These are phyloP conservation scores for Lethocerus indicus DNA, from an alignment of 1,140 invertebrate species.

Conservation along the genomic window DNA sequence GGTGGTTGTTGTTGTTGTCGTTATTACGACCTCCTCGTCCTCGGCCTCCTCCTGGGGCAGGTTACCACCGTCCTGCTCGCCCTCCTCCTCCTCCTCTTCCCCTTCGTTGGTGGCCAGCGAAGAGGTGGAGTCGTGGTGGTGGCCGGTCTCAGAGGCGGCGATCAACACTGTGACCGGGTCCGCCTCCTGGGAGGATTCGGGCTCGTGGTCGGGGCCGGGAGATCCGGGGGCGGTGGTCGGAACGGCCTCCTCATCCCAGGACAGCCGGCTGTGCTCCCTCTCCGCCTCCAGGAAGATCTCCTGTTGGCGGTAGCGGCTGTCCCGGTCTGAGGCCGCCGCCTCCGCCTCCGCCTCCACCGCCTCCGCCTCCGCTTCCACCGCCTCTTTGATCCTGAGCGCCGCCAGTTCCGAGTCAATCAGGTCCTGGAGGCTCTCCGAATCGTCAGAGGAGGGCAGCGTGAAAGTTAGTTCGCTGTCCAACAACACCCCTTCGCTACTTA, in stretches of 20 bases:
- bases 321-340: too few species aligned
- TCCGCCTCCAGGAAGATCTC: too few species aligned
- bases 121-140: neutral
- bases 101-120: too few species aligned
- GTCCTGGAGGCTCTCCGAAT: conserved; percentile 15
- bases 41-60: neutral
- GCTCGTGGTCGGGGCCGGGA: too few species aligned
- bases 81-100: conserved; percentile 7
- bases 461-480: conserved; percentile 12
- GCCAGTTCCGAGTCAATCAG: conserved; percentile 17
- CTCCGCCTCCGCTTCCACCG: too few species aligned
- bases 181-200: neutral
- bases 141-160: conserved; percentile 1
- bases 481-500: too few species aligned
- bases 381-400: too few species aligned
- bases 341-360: too few species aligned
- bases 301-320: too few species aligned
- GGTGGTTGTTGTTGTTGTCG: too few species aligned
- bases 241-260: neutral
- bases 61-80: neutral
- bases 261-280: too few species aligned
- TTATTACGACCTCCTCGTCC: neutral
- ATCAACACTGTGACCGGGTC: conserved; percentile 1
- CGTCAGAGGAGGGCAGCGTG: conserved; percentile 6
- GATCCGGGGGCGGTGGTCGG: too few species aligned